Base-by-base conservation (phyloP, 2,888 invertebrate genomes). In the Lamellibrachia satsuma region DNA sequence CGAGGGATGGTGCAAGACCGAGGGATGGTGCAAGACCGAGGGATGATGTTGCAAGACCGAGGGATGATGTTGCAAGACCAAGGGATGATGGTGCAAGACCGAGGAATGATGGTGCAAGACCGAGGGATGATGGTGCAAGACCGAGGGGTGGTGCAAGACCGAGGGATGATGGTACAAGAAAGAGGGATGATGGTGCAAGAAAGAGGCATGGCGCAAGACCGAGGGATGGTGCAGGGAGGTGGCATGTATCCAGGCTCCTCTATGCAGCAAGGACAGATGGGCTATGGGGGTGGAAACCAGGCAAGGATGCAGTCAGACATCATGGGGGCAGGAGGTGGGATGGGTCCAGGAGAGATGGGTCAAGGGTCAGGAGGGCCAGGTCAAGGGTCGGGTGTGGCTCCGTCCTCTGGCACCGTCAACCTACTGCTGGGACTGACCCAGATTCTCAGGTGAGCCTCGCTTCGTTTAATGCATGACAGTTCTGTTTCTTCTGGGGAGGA, bases 151-250 rank as follows among this genome's bases (percentile, higher is more conserved):
- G 91, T 60, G 52, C 52, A 52, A 27, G 93, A 92, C 91, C 92
- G 91, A 52, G 92, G 93, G 92, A 93, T 94, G 93, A 94, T 94
- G 93, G 93, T 93, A 91, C 93, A 92, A 51, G 55, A 52, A 51
- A 75, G 90, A 27, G 92, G 92, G 52, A 75, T 90, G 90, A 92
- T 92, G 92, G 92, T 75, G 22, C 90, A 75, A 9, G 90, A 75
- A 11, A 9, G 51, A 51, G 92, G 90, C 57, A 90, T 92, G 92
- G 90, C 90, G n/a, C 75, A 75, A 6, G 75, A 75, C 22, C 11
- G 75, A 75, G 75, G 75, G 75, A 75, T 75, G 22, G 75, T 11
- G 75, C 75, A 75, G 22, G 75, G 75, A 22, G 75, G 22, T 75
- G 22, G 75, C 75, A 75, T 75, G n/a, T 75, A 75, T 9, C 55